Conservation (phyloP, 2,113 vertebrate genomes). For the Calidris pygmaea region DNA sequence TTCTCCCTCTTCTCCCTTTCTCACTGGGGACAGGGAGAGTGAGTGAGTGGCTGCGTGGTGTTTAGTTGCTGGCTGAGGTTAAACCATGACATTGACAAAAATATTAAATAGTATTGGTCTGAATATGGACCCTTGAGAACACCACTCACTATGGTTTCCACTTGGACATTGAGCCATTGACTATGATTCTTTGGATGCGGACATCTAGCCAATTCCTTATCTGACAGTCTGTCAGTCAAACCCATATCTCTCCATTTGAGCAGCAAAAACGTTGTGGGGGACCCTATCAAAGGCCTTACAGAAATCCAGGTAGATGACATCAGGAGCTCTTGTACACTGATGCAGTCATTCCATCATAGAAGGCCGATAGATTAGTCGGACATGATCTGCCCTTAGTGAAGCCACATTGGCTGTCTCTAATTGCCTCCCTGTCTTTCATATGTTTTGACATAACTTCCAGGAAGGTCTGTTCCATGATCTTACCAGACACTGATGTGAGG, state of each 20-base stretch:
- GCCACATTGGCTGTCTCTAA: background rate
- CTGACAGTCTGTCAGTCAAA: background rate
- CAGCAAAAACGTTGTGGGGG: background rate
- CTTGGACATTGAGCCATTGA: background rate
- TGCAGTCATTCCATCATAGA: background rate
- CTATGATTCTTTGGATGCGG: background rate
- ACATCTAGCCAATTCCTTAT: background rate
- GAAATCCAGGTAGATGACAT: background rate
- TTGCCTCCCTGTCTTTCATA: background rate
- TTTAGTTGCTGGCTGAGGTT: background rate
- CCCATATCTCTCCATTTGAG: background rate
- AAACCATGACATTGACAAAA: background rate
- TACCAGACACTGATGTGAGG: background rate
- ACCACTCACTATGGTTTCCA: background rate
- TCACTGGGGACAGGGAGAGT: background rate
- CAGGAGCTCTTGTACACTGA: background rate
- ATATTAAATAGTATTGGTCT: background rate
- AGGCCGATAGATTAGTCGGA: background rate
- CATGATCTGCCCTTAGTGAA: background rate
- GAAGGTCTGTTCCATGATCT: background rate
- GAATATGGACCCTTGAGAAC: background rate
- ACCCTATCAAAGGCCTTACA: background rate
- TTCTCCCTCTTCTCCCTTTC: background rate
- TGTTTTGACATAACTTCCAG: background rate
- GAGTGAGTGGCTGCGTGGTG: background rate